Base-by-base conservation (phyloP, 2,888 invertebrate genomes). In the Microchrysa polita region DNA sequence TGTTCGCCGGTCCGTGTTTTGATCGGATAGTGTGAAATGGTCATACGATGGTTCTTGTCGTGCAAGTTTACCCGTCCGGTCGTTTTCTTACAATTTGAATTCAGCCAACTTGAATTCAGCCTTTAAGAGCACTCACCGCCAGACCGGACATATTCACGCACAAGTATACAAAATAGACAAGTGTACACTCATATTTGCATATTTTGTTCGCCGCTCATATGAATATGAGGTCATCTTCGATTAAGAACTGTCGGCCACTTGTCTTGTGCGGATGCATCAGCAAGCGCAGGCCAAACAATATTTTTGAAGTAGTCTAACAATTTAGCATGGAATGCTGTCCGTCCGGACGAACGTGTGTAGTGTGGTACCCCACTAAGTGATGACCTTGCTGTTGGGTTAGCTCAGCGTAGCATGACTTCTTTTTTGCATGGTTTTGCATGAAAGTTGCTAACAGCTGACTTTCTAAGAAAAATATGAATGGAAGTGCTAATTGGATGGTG, bases 221-320 rank as follows among this genome's bases (percentile, higher is more conserved):
- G 65, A 65, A 65, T 65, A 65, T 65, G 65, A 65, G 65, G 65
- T 65, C 65, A 65, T 65, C 48, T 44, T 65, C 44, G 65, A 65
- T 65, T 44, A 65, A 65, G 16, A 48, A 65, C 65, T 65, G 65
- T 48, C 65, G 65, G 65, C n/a, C 12, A 48, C 48, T 48, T 48
- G 48, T 48, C 48, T 34, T 34, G 27, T 48, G 48, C 48, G 48
- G 48, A 48, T 48, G 48, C 48, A 48, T 48, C 16, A 48, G 48
- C 48, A 48, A 48, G 48, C 12, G 42, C 27, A 34, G 27, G 27
- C 27, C n/a, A 34, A 34, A 34, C 7, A 34, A 34, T 2, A n/a
- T n/a, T n/a, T n/a, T n/a, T 34, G 2, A 34, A 34, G 27, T 34
- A 34, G 27, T 34, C 27, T 34, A 34, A 34, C 48, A 12, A 48